Evolutionary conservation across 2,888 invertebrate species (phyloP).

Genomic region (Caenorhabditis imperialis): DNA sequence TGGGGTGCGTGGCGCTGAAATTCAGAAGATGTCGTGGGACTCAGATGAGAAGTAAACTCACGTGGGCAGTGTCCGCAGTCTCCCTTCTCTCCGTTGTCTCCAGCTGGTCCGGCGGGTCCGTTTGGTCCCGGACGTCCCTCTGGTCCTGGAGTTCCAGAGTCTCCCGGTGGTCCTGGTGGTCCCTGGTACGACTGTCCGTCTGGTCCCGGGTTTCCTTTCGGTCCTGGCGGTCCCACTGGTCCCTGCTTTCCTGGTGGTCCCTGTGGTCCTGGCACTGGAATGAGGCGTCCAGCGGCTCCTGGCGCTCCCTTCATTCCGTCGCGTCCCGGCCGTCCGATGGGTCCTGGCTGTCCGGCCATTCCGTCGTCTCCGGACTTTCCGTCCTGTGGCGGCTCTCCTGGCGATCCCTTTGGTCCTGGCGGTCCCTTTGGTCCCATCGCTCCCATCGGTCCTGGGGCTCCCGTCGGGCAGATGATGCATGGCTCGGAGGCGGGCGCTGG

Average conservation of each 20-base stretch:
- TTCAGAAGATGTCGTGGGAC: not conserved
- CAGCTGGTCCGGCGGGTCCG: constrained; percentile 68
- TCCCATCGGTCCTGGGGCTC: constrained; percentile 72
- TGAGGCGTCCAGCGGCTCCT: constrained; percentile 69
- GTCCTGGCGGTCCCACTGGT: constrained; percentile 70
- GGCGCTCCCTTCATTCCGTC: constrained; percentile 74
- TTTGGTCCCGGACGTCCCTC: constrained; percentile 69
- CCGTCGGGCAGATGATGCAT: constrained; percentile 75
- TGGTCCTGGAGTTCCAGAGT: constrained; percentile 68
- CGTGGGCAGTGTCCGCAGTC: constrained; percentile 69
- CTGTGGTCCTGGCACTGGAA: constrained; percentile 72
- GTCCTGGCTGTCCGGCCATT: constrained; percentile 72
- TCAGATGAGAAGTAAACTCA: constrained; percentile 42
- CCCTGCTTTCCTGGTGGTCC: constrained; percentile 71
- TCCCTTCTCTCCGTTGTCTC: constrained; percentile 72
- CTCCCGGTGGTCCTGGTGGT: constrained; percentile 71
- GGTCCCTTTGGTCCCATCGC: constrained; percentile 73
- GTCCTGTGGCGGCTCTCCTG: constrained; percentile 71
- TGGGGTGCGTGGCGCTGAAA: constrained; percentile 70
- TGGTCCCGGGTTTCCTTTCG: constrained; percentile 71
- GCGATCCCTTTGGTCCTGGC: constrained; percentile 76
- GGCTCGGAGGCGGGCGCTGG: constrained; percentile 69
- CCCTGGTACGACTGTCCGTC: constrained; percentile 72
- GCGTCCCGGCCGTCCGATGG: constrained; percentile 69
- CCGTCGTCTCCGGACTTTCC: constrained; percentile 69